phyloP scores from a whole-genome alignment of 2,113 vertebrate species.

The Oncorhynchus nerka region DNA sequence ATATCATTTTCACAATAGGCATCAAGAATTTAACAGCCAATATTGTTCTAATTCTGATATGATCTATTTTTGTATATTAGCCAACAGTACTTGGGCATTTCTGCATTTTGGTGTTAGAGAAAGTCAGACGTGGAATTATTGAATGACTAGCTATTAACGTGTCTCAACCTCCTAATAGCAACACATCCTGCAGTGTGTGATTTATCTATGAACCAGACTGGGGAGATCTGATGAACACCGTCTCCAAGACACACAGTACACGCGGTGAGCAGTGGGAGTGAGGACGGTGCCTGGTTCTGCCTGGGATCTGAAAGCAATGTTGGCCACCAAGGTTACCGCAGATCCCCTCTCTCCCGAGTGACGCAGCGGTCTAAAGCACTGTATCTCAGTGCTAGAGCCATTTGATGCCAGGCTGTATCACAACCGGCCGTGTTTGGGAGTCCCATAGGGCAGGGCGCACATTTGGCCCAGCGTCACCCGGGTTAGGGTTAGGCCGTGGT shows the following conservation, averaged over 20 bases:
- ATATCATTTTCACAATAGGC: not conserved
- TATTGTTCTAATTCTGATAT: not conserved
- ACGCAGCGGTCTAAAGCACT: no score
- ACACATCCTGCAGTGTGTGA: not conserved
- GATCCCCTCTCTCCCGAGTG: no score
- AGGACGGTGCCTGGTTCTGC: not conserved
- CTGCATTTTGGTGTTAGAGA: not conserved
- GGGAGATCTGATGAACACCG: not conserved
- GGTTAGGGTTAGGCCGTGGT: no score
- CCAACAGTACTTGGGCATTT: not conserved
- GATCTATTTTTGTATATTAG: not conserved
- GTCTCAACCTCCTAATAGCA: not conserved
- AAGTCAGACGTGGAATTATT: not conserved
- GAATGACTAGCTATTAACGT: not conserved
- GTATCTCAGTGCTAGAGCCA: no score
- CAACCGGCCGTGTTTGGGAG: no score
- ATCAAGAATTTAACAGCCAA: not conserved
- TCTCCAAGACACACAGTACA: not conserved
- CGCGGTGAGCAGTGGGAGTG: not conserved
- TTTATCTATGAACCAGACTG: not conserved
- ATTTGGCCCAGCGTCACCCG: no score
- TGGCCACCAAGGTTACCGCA: not conserved
- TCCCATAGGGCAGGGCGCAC: no score
- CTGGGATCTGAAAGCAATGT: not conserved
- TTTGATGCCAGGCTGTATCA: no score